Evolutionary conservation across 2,888 invertebrate species (phyloP).

Genomic region (Callosobruchus maculatus): DNA sequence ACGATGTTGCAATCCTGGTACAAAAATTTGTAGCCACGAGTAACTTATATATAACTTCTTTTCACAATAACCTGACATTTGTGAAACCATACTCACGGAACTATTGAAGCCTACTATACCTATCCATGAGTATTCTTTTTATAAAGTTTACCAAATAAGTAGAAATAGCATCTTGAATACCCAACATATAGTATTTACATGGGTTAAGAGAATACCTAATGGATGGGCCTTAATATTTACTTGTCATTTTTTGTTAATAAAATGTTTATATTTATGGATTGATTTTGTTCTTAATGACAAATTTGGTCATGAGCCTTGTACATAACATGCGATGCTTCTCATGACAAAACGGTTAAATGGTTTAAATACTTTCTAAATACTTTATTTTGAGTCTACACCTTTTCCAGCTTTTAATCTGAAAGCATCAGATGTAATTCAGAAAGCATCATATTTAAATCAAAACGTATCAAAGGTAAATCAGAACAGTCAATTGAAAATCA

Average conservation of each 20-base stretch:
- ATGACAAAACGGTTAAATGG: not conserved
- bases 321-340: not conserved
- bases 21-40: too few species aligned
- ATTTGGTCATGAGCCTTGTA: not conserved
- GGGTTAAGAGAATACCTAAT: not conserved
- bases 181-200: not conserved
- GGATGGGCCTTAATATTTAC: not conserved
- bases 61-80: not conserved
- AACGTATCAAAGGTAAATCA: too few species aligned
- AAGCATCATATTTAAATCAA: too few species aligned
- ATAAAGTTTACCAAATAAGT: not conserved
- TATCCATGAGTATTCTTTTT: not conserved
- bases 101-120: not conserved
- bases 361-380: too few species aligned
- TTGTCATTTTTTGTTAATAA: not conserved
- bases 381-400: too few species aligned
- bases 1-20: too few species aligned
- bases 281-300: not conserved
- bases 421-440: too few species aligned
- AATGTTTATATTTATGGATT: not conserved
- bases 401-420: too few species aligned
- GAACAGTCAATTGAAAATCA: too few species aligned
- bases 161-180: not conserved
- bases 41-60: too few species aligned
- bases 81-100: not conserved